A percentile compares a stretch with the other conserved stretches of the same genome.
phyloP scores from a whole-genome alignment of 2,113 vertebrate genomes.

The Asarcornis scutulata region DNA sequence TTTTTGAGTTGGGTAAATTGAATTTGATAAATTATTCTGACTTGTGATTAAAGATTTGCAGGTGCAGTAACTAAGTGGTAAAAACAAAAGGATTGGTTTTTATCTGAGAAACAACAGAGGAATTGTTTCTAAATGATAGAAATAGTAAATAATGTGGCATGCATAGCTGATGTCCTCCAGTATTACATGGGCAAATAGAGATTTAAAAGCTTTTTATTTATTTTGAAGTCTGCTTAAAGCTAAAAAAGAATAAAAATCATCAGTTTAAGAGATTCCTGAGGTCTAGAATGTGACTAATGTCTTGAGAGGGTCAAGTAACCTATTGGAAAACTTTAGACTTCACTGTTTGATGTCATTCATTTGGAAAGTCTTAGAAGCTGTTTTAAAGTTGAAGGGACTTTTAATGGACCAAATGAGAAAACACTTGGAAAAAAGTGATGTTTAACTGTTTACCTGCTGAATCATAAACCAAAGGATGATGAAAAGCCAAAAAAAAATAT shows the following conservation, averaged over 20 bases:
- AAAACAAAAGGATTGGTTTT: background rate
- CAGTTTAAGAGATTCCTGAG: constrained; percentile 20
- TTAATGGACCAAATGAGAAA: constrained; percentile 52
- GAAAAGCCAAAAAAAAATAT: background rate
- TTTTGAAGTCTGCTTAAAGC: too few relatives aligned
- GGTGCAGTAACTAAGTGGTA: background rate
- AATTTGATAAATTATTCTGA: background rate
- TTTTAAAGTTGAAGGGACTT: constrained; percentile 62
- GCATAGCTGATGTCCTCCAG: background rate
- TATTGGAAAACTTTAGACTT: constrained; percentile 53
- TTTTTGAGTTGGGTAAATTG: too few relatives aligned
- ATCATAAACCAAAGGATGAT: background rate
- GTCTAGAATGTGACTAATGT: constrained; percentile 22
- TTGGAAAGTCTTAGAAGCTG: constrained; percentile 54
- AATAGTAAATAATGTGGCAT: background rate
- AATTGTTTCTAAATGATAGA: background rate
- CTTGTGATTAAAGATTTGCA: background rate
- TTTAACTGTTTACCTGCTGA: constrained; percentile 38
- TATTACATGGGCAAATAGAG: background rate
- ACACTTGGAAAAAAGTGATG: background rate
- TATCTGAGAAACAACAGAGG: background rate
- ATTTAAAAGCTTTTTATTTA: background rate
- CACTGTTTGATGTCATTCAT: constrained; percentile 46
- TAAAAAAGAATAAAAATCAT: background rate
- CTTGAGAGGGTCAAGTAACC: constrained; percentile 27